Percentiles rank a stretch among this genome's conserved stretches.
Conservation (phyloP, 2,797 vertebrate species). For the Notoglanidium macrostoma region DNA sequence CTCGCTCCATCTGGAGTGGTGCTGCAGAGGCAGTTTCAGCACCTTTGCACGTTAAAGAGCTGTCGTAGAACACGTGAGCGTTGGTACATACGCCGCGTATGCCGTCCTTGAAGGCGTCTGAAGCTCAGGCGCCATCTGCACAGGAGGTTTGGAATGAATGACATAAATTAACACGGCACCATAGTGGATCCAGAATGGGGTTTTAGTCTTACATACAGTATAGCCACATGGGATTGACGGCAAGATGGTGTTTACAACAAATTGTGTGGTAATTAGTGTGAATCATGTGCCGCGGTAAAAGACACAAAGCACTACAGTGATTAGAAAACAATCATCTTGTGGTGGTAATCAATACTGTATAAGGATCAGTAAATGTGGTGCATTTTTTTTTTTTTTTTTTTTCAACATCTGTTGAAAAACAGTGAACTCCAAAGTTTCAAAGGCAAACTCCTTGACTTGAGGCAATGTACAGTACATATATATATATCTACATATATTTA, state of each 20-base stretch:
- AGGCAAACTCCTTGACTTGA: neutral
- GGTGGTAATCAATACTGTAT: no score
- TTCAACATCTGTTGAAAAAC: no score
- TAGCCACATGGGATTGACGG: neutral
- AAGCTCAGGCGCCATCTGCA: conserved; percentile 16
- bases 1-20: conserved; percentile 52
- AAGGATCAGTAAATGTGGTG: neutral
- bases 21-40: conserved; percentile 48
- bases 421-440: no score
- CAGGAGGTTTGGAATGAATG: conserved; percentile 1
- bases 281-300: neutral
- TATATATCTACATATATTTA: neutral
- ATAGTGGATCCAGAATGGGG: neutral
- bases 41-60: conserved; percentile 38
- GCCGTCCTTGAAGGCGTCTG: neutral
- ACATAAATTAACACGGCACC: neutral
- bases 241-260: neutral
- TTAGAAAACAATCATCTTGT: neutral
- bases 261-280: neutral
- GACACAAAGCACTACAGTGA: neutral
- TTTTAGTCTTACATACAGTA: neutral
- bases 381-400: neutral
- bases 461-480: neutral
- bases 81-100: neutral
- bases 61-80: neutral